These are phyloP conservation scores for Eumeta japonica DNA, from an alignment of 1,140 invertebrate genomes.

Conservation along the genomic window DNA sequence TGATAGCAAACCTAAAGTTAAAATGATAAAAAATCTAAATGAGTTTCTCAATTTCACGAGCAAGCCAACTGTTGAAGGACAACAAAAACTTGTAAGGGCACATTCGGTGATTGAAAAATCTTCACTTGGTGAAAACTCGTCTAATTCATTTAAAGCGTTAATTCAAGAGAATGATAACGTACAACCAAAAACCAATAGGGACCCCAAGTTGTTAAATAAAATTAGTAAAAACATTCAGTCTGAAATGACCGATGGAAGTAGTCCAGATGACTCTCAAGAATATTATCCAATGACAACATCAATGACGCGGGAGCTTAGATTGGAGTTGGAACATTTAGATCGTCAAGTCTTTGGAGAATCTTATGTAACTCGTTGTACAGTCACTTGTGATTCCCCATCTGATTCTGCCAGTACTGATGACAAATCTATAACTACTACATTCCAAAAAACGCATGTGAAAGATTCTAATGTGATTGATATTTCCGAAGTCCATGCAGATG, in stretches of 20 bases:
- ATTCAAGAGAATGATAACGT: constrained; percentile 36
- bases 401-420: constrained; percentile 45
- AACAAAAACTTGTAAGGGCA: constrained; percentile 34
- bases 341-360: constrained; percentile 70
- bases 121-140: constrained; percentile 29
- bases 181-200: constrained; percentile 1
- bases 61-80: constrained; percentile 60
- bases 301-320: constrained; percentile 75
- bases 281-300: constrained; percentile 85
- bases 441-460: constrained; percentile 36
- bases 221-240: constrained; percentile 18
- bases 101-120: constrained; percentile 30
- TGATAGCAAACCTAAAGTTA: constrained; percentile 41
- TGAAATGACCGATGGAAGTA: constrained; percentile 60
- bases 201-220: constrained; percentile 13
- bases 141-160: constrained; percentile 37
- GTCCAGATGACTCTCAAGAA: constrained; percentile 76
- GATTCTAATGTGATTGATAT: constrained; percentile 25
- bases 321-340: constrained; percentile 80
- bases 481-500: constrained; percentile 42
- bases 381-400: constrained; percentile 42
- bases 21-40: constrained; percentile 79
- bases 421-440: constrained; percentile 41
- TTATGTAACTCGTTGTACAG: constrained; percentile 36
- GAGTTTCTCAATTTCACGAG: constrained; percentile 78